A percentile compares a stretch with the other conserved stretches of the same genome.
phyloP scores from a whole-genome alignment of 2,113 vertebrate genomes.

The Crypturellus undulatus region DNA sequence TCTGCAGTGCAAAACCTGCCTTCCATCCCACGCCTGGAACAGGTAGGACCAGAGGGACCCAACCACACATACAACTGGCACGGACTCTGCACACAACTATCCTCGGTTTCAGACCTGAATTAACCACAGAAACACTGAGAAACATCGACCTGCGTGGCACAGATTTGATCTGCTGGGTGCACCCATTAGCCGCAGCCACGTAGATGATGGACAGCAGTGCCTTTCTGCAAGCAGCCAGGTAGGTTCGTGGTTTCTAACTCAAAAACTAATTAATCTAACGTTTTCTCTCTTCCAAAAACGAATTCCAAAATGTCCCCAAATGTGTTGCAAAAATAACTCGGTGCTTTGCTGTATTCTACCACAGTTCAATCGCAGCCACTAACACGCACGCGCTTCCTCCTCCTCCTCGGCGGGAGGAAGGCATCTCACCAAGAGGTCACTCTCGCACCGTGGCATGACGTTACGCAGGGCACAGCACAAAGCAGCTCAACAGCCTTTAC shows the following conservation, averaged over 20 bases:
- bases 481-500: fast-evolving
- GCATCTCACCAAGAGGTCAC: background rate
- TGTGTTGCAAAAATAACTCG: background rate
- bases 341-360: background rate
- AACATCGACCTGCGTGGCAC: fast-evolving
- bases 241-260: background rate
- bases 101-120: background rate
- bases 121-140: background rate
- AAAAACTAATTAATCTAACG: background rate
- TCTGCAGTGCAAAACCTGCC: background rate
- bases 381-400: background rate
- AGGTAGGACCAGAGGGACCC: background rate
- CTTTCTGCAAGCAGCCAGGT: fast-evolving
- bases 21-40: background rate
- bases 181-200: background rate
- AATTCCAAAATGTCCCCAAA: background rate
- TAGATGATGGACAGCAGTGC: fast-evolving
- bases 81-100: background rate
- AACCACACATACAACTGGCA: background rate
- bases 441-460: fast-evolving
- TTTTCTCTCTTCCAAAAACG: background rate
- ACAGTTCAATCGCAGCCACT: background rate
- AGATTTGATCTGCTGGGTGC: background rate
- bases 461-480: fast-evolving
- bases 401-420: fast-evolving